Evolutionary conservation across 2,797 vertebrate genomes (phyloP), one percentile per base, ranked within the genome.

Genomic region (Xenentodon cancila): DNA sequence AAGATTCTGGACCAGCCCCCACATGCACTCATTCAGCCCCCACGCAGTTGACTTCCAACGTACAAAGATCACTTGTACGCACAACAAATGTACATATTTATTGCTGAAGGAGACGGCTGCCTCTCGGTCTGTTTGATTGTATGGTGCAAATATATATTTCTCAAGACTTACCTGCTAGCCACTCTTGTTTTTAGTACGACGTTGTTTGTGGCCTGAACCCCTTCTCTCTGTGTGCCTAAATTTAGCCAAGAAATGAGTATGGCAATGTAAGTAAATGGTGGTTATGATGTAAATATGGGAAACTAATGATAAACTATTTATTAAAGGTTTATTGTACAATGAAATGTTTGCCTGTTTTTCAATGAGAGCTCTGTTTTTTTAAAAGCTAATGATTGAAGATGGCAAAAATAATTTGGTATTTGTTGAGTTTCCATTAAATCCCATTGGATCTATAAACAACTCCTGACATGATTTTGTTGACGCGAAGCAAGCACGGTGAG

Each of bases 231-330:
- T 94, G 92, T 93, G 92, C 92, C 92, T 93, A 91, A 89, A 90
- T 91, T 91, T 91, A 92, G 90, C 89, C 90, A 93, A 91, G 91
- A 90, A 89, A 87, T 68, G 80, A 90, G 81, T 79, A 88, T 84
- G 89, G 84, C 87, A 90, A 88, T 84, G 74, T 88, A 82, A 90
- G 86, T 86, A 88, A 88, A 82, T 81, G 86, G 89, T 89, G 90
- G 88, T 90, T 89, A 84, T 89, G 82, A 82, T 94, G 93, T 94
- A 94, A 91, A 94, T 93, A 94, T 87, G 87, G 90, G 88, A 91
- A 92, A 92, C 90, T 93, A 93, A 93, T 93, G 91, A 92, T 82
- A 89, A 93, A 90, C 88, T 94, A 94, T 94, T 94, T 94, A 94
- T 94, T 94, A 94, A 94, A 94, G 88, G 92, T 92, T 92, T 93